phyloP scores from a whole-genome alignment of 2,113 vertebrate species.

The Catharus fuscescens region DNA sequence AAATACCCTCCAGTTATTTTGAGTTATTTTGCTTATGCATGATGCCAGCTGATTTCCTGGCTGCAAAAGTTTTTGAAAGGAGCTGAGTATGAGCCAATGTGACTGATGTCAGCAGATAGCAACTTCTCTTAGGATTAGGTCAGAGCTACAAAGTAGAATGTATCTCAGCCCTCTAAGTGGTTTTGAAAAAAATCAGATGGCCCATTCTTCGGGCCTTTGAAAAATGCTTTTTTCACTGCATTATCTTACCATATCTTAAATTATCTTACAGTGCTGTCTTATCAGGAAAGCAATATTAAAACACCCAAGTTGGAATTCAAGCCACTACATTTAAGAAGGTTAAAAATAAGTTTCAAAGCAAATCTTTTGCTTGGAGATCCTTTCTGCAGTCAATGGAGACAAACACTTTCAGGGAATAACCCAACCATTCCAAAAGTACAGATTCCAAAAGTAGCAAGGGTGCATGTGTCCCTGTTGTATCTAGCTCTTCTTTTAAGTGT shows the following conservation, averaged over 20 bases:
- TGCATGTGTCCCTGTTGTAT: accelerated
- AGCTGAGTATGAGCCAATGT: not conserved
- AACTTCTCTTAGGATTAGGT: not conserved
- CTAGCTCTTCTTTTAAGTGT: not conserved
- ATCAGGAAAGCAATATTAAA: not conserved
- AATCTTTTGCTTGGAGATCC: not conserved
- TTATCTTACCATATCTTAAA: not conserved
- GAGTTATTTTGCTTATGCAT: not conserved
- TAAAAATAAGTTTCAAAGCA: not conserved
- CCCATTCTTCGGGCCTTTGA: not conserved
- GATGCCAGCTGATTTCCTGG: not conserved
- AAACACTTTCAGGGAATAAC: not conserved
- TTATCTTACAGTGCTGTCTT: not conserved
- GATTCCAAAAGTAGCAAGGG: not conserved
- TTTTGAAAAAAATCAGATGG: not conserved
- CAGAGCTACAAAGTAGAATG: not conserved
- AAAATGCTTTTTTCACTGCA: not conserved
- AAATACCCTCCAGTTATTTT: not conserved
- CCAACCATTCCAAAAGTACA: not conserved
- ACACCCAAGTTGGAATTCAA: accelerated
- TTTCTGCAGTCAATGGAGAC: not conserved
- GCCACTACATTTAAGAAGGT: accelerated
- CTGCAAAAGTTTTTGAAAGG: not conserved
- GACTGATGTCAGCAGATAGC: not conserved
- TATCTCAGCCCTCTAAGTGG: not conserved